Base-by-base conservation (phyloP, 2,888 invertebrate genomes). In the Terebella lapidaria region DNA sequence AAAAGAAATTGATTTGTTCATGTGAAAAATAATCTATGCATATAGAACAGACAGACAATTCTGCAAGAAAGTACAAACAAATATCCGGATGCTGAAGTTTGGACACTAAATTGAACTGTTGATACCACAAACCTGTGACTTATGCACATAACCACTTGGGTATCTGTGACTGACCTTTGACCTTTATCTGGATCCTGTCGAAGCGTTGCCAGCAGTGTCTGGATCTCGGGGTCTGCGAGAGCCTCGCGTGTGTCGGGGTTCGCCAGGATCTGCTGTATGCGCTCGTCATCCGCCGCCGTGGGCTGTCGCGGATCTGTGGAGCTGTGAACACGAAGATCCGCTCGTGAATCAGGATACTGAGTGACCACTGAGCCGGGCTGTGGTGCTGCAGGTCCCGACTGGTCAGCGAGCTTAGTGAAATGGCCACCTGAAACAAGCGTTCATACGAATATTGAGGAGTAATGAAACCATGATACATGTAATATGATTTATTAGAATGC, bases 401-500 rank as follows among this genome's bases (percentile, higher is more conserved):
- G n/a, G n/a, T n/a, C n/a, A n/a, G n/a, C n/a, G n/a, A 35, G 10
- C 42, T 35, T 35, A n/a, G 67, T 67, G 59, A 75, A 74, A 61
- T 75, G 75, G 28, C 72, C 69, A 25, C 75, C 75, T 75, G 61
- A 35, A 15, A n/a, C n/a, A n/a, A n/a, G n/a, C n/a, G n/a, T n/a
- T n/a, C n/a, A n/a, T n/a, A n/a, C n/a, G n/a, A n/a, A n/a, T n/a
- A n/a, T n/a, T n/a, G n/a, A n/a, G n/a, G n/a, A 35, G n/a, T 35
- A n/a, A 35, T 15, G 10, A 15, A n/a, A 35, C 42, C 10, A 35
- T 35, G 10, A 35, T 15, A 35, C n/a, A 35, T 15, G 10, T 35
- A 35, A 35, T 35, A 35, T 35, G n/a, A 35, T 35, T 15, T 35
- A n/a, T n/a, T n/a, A n/a, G n/a, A n/a, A n/a, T n/a, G n/a, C n/a